A percentile compares a stretch with the other conserved stretches of the same genome.
These are phyloP conservation scores for Drosophila punjabiensis DNA, from an alignment of 1,140 invertebrate species.

Conservation along the genomic window DNA sequence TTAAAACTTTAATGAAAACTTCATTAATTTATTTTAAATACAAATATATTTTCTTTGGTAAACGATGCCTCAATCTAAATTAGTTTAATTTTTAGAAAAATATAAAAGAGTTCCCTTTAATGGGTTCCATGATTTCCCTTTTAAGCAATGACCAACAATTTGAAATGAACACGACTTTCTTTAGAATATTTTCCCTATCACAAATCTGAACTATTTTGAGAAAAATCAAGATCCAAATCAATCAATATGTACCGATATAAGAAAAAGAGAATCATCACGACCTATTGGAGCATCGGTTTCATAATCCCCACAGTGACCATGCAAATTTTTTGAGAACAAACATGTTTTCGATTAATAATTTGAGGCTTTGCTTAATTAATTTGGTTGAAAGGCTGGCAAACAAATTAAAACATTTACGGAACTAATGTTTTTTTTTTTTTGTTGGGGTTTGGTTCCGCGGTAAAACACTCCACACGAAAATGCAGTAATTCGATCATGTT, in stretches of 20 bases:
- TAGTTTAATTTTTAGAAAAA: not conserved
- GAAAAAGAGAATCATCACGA: not conserved
- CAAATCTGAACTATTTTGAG: not conserved
- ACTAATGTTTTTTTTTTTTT: constrained; percentile 26
- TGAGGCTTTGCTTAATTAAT: constrained; percentile 38
- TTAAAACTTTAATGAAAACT: too few relatives aligned
- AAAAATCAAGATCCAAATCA: not conserved
- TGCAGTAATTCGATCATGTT: constrained; percentile 66
- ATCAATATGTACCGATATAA: not conserved
- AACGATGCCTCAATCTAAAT: too few relatives aligned
- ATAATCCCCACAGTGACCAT: constrained; percentile 28
- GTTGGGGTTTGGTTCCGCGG: constrained; percentile 8
- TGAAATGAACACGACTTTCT: not conserved
- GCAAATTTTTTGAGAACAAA: constrained; percentile 24
- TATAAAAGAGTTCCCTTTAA: not conserved
- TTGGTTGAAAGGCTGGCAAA: constrained; percentile 7
- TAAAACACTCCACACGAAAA: constrained; percentile 48
- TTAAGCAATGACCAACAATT: not conserved
- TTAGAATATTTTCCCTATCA: not conserved
- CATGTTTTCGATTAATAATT: constrained; percentile 46
- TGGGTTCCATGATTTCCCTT: too few relatives aligned
- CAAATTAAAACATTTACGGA: constrained; percentile 47
- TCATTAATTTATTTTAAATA: too few relatives aligned
- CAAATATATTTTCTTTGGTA: too few relatives aligned
- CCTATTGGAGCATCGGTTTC: constrained; percentile 5